A percentile compares a stretch with the other conserved stretches of the same genome.
phyloP scores from a whole-genome alignment of 2,888 invertebrate genomes.

The Caenorhabditis afra region DNA sequence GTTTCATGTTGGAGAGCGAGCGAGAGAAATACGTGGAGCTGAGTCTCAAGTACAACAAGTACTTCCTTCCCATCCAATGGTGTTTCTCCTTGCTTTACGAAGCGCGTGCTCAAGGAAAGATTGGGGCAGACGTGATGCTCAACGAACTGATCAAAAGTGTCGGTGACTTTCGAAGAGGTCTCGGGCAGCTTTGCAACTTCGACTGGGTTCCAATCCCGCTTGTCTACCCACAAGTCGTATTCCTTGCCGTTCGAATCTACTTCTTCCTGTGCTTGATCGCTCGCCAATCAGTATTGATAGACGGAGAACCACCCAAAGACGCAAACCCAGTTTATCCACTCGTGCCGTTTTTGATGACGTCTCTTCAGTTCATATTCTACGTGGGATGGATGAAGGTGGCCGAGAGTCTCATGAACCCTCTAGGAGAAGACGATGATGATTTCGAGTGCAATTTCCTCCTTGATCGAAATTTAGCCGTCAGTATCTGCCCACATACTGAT shows the following conservation, averaged over 20 bases:
- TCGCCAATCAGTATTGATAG: constrained; percentile 74
- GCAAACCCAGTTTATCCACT: constrained; percentile 66
- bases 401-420: constrained; percentile 76
- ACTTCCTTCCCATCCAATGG: constrained; percentile 72
- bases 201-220: constrained; percentile 77
- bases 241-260: constrained; percentile 77
- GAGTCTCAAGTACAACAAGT: constrained; percentile 61
- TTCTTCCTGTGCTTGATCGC: constrained; percentile 76
- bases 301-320: constrained; percentile 66
- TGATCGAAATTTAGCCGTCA: constrained; percentile 67
- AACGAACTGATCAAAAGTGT: constrained; percentile 69
- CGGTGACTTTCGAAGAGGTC: constrained; percentile 64
- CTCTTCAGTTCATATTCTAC: constrained; percentile 74
- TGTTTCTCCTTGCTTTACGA: constrained; percentile 67
- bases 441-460: constrained; percentile 73
- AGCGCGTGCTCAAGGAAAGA: constrained; percentile 67
- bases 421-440: constrained; percentile 77
- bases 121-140: constrained; percentile 68
- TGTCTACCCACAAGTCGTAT: constrained; percentile 78
- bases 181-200: constrained; percentile 70
- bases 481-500: not conserved
- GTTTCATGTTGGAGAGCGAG: constrained; percentile 66
- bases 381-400: constrained; percentile 79
- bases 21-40: constrained; percentile 55
- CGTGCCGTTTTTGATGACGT: constrained; percentile 75